Base-by-base conservation (phyloP, 2,888 invertebrate species). In the Clunio marinus region DNA sequence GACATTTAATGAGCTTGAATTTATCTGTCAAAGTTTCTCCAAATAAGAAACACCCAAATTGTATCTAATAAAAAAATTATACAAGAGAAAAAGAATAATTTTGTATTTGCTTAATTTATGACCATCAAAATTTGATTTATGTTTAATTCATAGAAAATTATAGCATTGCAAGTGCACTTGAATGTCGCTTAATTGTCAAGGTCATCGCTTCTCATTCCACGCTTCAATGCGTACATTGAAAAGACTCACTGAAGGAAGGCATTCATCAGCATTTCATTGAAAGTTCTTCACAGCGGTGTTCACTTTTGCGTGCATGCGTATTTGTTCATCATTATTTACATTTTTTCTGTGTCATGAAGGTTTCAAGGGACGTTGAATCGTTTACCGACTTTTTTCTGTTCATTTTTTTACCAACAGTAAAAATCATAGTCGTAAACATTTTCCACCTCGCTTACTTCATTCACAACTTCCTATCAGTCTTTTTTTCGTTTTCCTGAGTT, bases 261-360 rank as follows among this genome's bases (percentile, higher is more conserved):
- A 17, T 22, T 8, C 10, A 51, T 57, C 15, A 57, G n/a, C 57
- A 57, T 25, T 27, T 8, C 57, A 57, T n/a, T 15, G 57, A 4
- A 10, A 2, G n/a, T n/a, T n/a, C 55, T 22, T 28, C 32, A 4
- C 58, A 83, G 51, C 51, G 24, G 22, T 51, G 51, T 51, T 51
- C 51, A 51, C 20, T 25, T 57, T 24, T 51, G 27, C 17, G 58
- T 58, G 20, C 35, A 59, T 59, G 59, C 59, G 59, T 59, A 59
- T 58, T 58, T 58, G 58, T 58, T 58, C 58, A 58, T 57, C 27
- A 20, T 57, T 57, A 57, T 57, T 57, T 25, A 57, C 25, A 57
- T 57, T 27, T 55, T 55, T 55, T 22, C 10, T 32, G 4, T 32
- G 5, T 45, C 45, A 55, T 55, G 55, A 20, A 55, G n/a, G 17